These are phyloP conservation scores for Stenichneumon culpator DNA, from an alignment of 2,888 invertebrate genomes.

Conservation along the genomic window DNA sequence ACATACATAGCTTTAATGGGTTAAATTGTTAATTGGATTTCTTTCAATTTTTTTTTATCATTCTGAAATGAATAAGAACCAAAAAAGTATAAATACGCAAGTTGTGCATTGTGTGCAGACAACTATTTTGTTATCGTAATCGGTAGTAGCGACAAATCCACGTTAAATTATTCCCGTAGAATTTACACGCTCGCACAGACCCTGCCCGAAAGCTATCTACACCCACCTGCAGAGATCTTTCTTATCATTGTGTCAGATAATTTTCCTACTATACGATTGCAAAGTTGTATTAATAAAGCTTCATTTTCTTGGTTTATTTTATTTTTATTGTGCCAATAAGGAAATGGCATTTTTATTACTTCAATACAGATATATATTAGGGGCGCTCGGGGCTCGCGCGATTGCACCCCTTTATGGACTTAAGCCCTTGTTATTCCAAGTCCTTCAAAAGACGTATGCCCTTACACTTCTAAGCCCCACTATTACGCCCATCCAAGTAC, in stretches of 20 bases:
- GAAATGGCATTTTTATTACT: too few relatives aligned
- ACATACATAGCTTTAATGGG: not conserved
- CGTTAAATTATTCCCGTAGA: not conserved
- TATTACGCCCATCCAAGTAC: too few relatives aligned
- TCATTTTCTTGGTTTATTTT: not conserved
- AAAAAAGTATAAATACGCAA: not conserved
- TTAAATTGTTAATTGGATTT: not conserved
- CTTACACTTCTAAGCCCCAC: too few relatives aligned
- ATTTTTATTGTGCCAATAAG: too few relatives aligned
- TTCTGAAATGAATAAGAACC: not conserved
- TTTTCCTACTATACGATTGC: not conserved
- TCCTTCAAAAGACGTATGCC: too few relatives aligned
- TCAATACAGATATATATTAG: too few relatives aligned
- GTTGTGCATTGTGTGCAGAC: not conserved
- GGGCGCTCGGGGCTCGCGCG: too few relatives aligned
- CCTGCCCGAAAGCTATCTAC: slow-evolving; percentile 51
- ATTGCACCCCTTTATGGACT: too few relatives aligned
- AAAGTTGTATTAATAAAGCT: not conserved
- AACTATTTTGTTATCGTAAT: not conserved
- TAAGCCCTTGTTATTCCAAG: too few relatives aligned
- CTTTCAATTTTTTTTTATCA: not conserved
- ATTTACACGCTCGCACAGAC: slow-evolving; percentile 61
- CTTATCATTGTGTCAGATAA: slow-evolving; percentile 58
- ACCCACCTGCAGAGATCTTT: slow-evolving; percentile 58
- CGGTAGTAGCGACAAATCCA: not conserved